A percentile compares a stretch with the other conserved stretches of the same genome.
Conservation (phyloP, 37 sponge, comb jelly and placozoan species). For the Oopsacas minuta region DNA sequence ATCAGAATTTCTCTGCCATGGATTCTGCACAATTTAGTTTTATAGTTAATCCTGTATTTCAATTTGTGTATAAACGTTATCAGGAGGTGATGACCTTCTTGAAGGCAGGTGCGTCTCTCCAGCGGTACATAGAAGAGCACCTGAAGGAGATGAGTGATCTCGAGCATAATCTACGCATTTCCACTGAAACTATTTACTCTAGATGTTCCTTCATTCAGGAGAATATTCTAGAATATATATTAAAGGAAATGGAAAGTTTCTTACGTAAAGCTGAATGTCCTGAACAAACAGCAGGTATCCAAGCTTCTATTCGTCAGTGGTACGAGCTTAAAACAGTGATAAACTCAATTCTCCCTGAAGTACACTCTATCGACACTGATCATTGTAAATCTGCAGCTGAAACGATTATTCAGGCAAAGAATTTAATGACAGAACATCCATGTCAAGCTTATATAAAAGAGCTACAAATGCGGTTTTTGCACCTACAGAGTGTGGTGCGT, state of each 20-base stretch:
- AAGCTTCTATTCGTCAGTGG: neutral
- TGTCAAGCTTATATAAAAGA: neutral
- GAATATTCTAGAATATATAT: neutral
- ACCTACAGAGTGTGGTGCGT: slow-evolving; percentile 16
- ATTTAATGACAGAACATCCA: neutral
- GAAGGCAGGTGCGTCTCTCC: neutral
- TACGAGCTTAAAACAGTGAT: neutral
- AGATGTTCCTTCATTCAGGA: neutral
- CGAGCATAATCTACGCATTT: neutral
- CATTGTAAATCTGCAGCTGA: neutral
- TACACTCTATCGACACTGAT: neutral
- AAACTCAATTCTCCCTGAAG: neutral
- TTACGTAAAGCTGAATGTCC: neutral
- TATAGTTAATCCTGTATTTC: neutral
- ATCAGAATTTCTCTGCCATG: neutral
- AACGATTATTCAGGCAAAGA: neutral
- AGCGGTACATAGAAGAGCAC: neutral
- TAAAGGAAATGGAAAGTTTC: neutral
- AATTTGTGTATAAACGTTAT: neutral
- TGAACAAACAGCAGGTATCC: neutral
- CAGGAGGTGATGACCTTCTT: neutral
- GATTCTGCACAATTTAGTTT: neutral
- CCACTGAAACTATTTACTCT: neutral
- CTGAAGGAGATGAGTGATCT: neutral
- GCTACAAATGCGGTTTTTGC: slow-evolving; percentile 13